Evolutionary conservation across 2,888 invertebrate species (phyloP).

Genomic region (Himalopsyche kuldschensis): DNA sequence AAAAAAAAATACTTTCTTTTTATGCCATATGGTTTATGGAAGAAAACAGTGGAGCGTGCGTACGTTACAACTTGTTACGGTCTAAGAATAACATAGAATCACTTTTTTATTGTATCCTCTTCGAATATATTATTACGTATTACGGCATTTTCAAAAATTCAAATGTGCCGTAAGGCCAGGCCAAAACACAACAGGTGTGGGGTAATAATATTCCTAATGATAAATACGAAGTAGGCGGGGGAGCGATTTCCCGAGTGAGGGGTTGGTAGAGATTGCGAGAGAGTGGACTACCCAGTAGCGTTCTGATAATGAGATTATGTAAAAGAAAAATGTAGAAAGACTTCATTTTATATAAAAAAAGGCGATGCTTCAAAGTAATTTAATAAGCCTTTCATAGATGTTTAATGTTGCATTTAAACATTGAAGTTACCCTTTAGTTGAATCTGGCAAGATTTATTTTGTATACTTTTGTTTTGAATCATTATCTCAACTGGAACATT

Average conservation of each 20-base stretch:
- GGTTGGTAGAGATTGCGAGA: not conserved
- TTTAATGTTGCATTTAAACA: too few relatives aligned
- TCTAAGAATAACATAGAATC: slow-evolving; percentile 34
- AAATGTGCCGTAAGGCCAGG: slow-evolving; percentile 34
- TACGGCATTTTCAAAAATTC: slow-evolving; percentile 35
- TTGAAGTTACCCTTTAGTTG: too few relatives aligned
- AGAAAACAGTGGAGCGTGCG: slow-evolving; percentile 8
- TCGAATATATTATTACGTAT: slow-evolving; percentile 21
- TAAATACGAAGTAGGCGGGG: slow-evolving; percentile 22
- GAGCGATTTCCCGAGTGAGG: not conserved
- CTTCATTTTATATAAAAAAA: not conserved
- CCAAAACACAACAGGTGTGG: slow-evolving; percentile 38
- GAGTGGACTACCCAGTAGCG: not conserved
- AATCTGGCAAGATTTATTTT: too few relatives aligned
- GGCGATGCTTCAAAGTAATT: too few relatives aligned
- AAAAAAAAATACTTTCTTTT: slow-evolving; percentile 1
- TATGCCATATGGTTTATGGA: slow-evolving; percentile 9
- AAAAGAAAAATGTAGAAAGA: not conserved
- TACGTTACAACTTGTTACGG: slow-evolving; percentile 37
- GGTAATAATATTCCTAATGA: slow-evolving; percentile 37
- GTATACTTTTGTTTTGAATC: too few relatives aligned
- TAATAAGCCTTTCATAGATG: too few relatives aligned
- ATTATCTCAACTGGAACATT: too few relatives aligned
- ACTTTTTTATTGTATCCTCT: slow-evolving; percentile 35
- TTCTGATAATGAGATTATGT: not conserved